phyloP scores from a whole-genome alignment of 2,797 vertebrate species.

The Lithobates sylvaticus region DNA sequence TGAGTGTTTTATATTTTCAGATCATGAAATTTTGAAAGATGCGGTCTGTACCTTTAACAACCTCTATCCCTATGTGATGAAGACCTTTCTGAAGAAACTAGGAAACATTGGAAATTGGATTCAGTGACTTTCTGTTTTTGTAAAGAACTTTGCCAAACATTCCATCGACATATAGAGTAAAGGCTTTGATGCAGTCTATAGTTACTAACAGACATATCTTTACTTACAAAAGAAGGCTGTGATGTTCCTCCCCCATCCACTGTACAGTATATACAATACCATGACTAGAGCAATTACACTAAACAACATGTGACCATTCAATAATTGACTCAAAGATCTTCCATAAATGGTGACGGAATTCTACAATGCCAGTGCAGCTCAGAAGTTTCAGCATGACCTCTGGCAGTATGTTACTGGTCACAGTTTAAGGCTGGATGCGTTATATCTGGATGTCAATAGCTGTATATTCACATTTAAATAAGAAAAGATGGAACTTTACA shows the following conservation, averaged over 20 bases:
- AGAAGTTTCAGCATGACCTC: too few species aligned
- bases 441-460: neutral
- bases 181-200: neutral
- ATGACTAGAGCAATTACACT: neutral
- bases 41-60: slow-evolving; percentile 90
- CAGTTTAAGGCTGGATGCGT: too few species aligned
- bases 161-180: neutral
- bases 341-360: neutral
- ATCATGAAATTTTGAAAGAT: slow-evolving; percentile 80
- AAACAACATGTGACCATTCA: neutral
- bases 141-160: neutral
- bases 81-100: slow-evolving; percentile 83
- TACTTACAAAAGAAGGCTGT: too few species aligned
- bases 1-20: slow-evolving; percentile 21
- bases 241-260: too few species aligned
- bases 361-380: too few species aligned
- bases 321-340: neutral
- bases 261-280: too few species aligned
- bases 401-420: too few species aligned
- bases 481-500: neutral
- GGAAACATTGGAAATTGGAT: slow-evolving; percentile 76
- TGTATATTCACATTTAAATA: neutral
- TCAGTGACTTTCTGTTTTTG: slow-evolving; percentile 69
- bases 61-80: slow-evolving; percentile 90
- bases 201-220: too few species aligned